Base-by-base conservation (phyloP, 92 coral and sea anemone species). In the Phenganax stokvisi region DNA sequence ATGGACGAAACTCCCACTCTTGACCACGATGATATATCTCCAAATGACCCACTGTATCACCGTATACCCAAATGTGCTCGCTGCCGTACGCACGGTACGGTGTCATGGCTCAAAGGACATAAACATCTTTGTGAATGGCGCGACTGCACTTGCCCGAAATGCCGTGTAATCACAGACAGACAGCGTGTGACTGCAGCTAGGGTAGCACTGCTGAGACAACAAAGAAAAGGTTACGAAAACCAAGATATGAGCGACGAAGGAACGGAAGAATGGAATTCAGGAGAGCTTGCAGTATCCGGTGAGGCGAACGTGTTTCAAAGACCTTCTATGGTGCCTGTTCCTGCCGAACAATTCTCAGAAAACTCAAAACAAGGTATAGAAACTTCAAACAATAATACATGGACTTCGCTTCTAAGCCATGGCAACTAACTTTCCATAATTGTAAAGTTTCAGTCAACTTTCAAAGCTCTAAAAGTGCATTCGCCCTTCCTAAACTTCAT, bases 31-130 rank as follows among this genome's bases (percentile, higher is more conserved):
- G 85, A 84, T 61, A 80, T 82, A 60, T 83, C 88, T 9, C 85
- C 60, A 62, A 30, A 76, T 72, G 89, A 89, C 17, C 87, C 87
- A 29, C 65, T 79, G 60, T 89, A 92, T 81, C 97, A 94, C 81
- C 86, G 98, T 53, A 88, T 92, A 17, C 98, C 98, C 71, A 94
- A 94, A 83, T 94, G 98, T 79, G 99, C 99, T 10, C 92, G 99
- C 61, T 96, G 99, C 72, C 97, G 99, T 7, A 90, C 89, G 37
- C 99, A 96, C 71, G 99, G 99, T 29, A 85, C 97, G 44, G 93
- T 93, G 37, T 96, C 99, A 3, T 96, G 99, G 99, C 90, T 96
- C 53, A 96, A 96, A 77, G 99, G 99, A 16, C 99, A 96, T 86
- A 96, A 96, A 66, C 99, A 96, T 81, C 90, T 90, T 76, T 96